These are phyloP conservation scores for Pseudoatta argentina DNA, from an alignment of 1,140 invertebrate species.

Conservation along the genomic window DNA sequence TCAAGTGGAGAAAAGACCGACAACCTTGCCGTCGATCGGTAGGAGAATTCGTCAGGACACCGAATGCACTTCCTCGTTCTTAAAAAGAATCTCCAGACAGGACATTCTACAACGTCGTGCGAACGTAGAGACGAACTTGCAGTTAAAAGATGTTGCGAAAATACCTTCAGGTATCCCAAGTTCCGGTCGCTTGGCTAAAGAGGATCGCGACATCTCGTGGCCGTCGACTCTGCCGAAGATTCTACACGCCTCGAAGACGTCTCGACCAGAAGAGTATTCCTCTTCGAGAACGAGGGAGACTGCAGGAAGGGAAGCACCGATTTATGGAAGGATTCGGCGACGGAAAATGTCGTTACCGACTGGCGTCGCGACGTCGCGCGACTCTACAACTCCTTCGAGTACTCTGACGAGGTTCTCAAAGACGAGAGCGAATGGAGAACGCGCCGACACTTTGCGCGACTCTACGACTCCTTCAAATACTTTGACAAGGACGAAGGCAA, in stretches of 20 bases:
- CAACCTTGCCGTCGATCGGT: slow-evolving; percentile 78
- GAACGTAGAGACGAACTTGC: slow-evolving; percentile 72
- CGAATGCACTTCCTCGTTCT: slow-evolving; percentile 31
- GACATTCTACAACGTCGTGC: slow-evolving; percentile 81
- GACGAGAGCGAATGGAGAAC: slow-evolving; percentile 43
- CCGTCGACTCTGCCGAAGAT: slow-evolving; percentile 84
- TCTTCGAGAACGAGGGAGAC: slow-evolving; percentile 67
- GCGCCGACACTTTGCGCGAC: background rate
- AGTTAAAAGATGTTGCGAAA: slow-evolving; percentile 46
- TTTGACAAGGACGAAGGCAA: slow-evolving; percentile 42
- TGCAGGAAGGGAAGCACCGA: slow-evolving; percentile 77
- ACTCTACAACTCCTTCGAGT: slow-evolving; percentile 18
- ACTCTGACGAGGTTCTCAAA: slow-evolving; percentile 56
- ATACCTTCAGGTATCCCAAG: slow-evolving; percentile 33
- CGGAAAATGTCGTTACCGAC: slow-evolving; percentile 80
- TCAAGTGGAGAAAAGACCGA: slow-evolving; percentile 69
- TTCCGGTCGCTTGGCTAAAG: slow-evolving; percentile 44
- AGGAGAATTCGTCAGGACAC: slow-evolving; percentile 62
- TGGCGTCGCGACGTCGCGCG: background rate
- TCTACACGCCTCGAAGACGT: slow-evolving; percentile 66
- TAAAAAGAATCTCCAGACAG: slow-evolving; percentile 79
- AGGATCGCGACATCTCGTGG: slow-evolving; percentile 71
- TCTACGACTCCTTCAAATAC: slow-evolving; percentile 19
- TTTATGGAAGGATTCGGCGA: slow-evolving; percentile 83
- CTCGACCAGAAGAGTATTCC: slow-evolving; percentile 50